These are phyloP conservation scores for Rhipidura dahli DNA, from an alignment of 2,113 vertebrate genomes.

Conservation along the genomic window DNA sequence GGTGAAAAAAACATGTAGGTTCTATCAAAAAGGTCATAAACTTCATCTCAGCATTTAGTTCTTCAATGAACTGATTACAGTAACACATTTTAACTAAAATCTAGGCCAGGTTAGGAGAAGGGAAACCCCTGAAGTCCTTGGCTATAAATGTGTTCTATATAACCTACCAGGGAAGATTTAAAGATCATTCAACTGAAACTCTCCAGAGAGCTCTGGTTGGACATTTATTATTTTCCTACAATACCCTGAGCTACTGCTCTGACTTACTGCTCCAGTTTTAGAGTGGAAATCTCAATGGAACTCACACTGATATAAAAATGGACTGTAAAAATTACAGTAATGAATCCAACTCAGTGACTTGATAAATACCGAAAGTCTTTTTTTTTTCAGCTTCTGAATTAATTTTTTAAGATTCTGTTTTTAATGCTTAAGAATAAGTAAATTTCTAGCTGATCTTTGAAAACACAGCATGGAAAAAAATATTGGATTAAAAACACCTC, in stretches of 20 bases:
- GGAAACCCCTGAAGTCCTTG: neutral
- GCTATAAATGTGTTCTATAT: neutral
- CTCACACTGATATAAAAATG: neutral
- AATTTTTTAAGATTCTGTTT: neutral
- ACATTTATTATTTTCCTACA: constrained; percentile 31
- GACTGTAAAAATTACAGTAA: neutral
- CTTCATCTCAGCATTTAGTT: neutral
- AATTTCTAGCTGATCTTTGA: neutral
- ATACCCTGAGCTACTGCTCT: neutral
- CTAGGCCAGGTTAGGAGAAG: neutral
- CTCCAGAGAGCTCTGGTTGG: neutral
- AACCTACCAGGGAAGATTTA: constrained; percentile 2
- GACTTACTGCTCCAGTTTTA: constrained; percentile 2
- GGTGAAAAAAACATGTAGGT: neutral
- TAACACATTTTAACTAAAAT: neutral
- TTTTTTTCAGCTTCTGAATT: neutral
- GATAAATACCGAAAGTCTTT: neutral
- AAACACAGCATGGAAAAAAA: neutral
- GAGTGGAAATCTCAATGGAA: neutral
- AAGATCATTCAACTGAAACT: neutral
- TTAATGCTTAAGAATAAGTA: neutral
- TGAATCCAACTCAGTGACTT: neutral
- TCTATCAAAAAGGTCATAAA: neutral
- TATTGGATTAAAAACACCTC: neutral
- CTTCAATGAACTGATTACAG: constrained; percentile 13